Evolutionary conservation across 2,797 vertebrate species (phyloP).

Genomic region (Uromys caudimaculatus): DNA sequence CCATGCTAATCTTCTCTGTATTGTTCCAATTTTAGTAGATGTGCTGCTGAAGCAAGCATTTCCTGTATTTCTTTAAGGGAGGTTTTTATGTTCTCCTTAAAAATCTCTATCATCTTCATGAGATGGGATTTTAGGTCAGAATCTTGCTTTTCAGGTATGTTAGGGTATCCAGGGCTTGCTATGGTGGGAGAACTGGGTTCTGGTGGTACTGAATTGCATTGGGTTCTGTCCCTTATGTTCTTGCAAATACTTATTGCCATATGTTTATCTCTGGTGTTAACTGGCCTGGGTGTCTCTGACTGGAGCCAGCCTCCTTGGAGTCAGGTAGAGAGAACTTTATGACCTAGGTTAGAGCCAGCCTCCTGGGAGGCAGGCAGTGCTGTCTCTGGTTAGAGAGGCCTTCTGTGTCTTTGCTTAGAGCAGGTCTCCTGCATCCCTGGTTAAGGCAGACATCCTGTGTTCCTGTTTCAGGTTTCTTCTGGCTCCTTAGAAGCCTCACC

Average conservation of each 20-base stretch:
- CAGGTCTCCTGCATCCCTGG: not conserved
- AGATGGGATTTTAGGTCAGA: not conserved
- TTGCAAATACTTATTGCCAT: not conserved
- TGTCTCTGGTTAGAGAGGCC: not conserved
- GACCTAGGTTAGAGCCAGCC: not conserved
- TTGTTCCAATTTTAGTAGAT: not conserved
- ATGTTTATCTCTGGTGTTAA: not conserved
- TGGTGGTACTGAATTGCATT: not conserved
- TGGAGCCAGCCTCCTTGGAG: not conserved
- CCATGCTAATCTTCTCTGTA: not conserved
- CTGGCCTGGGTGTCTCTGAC: not conserved
- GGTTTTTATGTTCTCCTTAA: not conserved
- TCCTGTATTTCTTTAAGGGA: not conserved
- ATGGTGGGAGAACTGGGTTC: not conserved
- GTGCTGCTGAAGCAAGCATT: not conserved
- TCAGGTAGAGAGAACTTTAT: not conserved
- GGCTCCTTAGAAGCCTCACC: conserved; percentile 24
- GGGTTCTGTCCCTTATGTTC: not conserved
- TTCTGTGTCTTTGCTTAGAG: not conserved
- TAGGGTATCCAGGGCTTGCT: not conserved
- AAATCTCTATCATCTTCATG: not conserved
- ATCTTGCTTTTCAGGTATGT: not conserved
- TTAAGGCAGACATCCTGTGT: not conserved
- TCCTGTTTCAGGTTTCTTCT: not conserved
- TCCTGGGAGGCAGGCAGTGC: not conserved